A percentile compares a stretch with the other conserved stretches of the same genome.
Conservation (phyloP, 2,888 invertebrate genomes). For the Pheosia tremula region DNA sequence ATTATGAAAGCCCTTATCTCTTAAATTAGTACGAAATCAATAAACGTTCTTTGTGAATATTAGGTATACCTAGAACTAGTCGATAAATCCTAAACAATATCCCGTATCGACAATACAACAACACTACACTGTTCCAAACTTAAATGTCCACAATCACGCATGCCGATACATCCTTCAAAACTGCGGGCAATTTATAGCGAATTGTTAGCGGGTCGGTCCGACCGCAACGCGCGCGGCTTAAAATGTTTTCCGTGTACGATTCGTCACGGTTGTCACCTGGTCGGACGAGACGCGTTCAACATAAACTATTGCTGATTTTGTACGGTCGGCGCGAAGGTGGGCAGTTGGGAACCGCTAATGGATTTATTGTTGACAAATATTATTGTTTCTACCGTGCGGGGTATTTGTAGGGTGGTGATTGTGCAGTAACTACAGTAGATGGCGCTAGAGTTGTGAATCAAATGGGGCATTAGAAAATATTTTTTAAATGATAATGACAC, state of each 20-base stretch:
- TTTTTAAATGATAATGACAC: too few species aligned
- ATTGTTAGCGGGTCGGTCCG: constrained; percentile 35
- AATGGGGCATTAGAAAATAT: too few species aligned
- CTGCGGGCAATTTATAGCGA: constrained; percentile 19
- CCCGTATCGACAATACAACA: background rate
- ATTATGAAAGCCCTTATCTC: too few species aligned
- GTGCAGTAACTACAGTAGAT: background rate
- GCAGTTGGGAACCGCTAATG: constrained; percentile 41
- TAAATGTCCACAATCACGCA: constrained; percentile 3
- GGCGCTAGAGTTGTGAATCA: too few species aligned
- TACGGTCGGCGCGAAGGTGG: constrained; percentile 22
- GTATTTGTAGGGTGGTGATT: background rate
- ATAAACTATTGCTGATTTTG: constrained; percentile 41
- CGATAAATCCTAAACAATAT: too few species aligned
- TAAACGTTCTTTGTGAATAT: too few species aligned
- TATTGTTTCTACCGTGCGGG: background rate
- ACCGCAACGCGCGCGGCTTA: constrained; percentile 66
- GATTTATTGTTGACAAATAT: constrained; percentile 18
- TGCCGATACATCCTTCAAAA: constrained; percentile 9
- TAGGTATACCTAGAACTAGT: too few species aligned
- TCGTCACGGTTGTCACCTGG: constrained; percentile 59
- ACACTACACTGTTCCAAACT: constrained; percentile 5
- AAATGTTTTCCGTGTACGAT: constrained; percentile 74
- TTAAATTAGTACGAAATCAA: too few species aligned
- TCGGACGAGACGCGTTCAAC: constrained; percentile 34